These are phyloP conservation scores for Palloptera scutellata DNA, from an alignment of 2,888 invertebrate species.

Conservation along the genomic window DNA sequence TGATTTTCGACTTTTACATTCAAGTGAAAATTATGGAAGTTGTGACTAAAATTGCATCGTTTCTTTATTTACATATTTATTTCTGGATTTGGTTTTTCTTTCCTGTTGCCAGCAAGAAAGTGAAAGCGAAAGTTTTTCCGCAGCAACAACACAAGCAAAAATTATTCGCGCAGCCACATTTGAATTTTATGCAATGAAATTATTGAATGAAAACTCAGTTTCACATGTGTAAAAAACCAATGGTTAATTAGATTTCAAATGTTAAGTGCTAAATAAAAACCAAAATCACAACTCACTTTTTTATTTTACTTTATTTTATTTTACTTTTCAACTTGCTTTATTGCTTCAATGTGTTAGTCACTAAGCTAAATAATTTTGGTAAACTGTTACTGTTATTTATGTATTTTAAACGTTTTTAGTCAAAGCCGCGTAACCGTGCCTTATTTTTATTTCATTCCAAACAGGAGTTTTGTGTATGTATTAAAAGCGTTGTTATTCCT, in stretches of 20 bases:
- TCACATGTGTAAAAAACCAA: too few relatives aligned
- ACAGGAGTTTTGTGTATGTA: neutral
- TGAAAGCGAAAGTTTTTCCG: slow-evolving; percentile 1
- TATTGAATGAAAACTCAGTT: too few relatives aligned
- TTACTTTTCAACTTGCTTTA: neutral
- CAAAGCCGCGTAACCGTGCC: neutral
- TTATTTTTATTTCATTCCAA: neutral
- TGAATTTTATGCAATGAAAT: too few relatives aligned
- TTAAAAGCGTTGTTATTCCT: neutral
- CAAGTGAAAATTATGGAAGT: too few relatives aligned
- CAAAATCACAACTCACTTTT: slow-evolving; percentile 2
- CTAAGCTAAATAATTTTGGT: neutral
- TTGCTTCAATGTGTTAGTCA: neutral
- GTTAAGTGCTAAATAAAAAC: neutral
- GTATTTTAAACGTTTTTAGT: neutral
- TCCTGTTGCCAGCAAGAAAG: neutral
- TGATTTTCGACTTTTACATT: too few relatives aligned
- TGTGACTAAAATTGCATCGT: too few relatives aligned
- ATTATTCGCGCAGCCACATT: neutral
- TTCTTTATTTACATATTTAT: too few relatives aligned
- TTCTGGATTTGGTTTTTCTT: too few relatives aligned
- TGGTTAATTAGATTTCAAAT: too few relatives aligned
- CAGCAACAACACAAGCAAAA: neutral
- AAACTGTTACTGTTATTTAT: too few relatives aligned
- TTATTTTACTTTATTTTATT: neutral